Conservation (phyloP, 2,797 vertebrate genomes). For the Tachyglossus aculeatus region DNA sequence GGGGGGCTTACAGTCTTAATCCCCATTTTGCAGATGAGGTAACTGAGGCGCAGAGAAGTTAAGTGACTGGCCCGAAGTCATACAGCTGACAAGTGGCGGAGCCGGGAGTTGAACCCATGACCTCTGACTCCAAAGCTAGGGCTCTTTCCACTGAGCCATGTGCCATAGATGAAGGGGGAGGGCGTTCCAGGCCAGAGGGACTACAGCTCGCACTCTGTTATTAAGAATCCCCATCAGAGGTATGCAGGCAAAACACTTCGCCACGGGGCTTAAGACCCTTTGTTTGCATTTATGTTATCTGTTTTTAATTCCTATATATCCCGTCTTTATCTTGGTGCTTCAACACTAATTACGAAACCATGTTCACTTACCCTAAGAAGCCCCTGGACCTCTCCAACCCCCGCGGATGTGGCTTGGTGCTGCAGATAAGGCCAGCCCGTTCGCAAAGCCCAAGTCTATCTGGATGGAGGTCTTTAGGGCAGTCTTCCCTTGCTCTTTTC, state of each 20-base stretch:
- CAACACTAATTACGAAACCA: slow-evolving; percentile 68
- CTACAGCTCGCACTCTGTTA: slow-evolving; percentile 21
- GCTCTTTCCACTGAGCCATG: too few species aligned
- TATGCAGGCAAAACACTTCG: slow-evolving; percentile 60
- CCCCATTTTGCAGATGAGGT: too few species aligned
- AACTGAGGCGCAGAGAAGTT: too few species aligned
- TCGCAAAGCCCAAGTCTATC: slow-evolving; percentile 56
- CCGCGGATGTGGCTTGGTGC: slow-evolving; percentile 11
- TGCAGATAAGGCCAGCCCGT: slow-evolving; percentile 61
- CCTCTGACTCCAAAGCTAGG: too few species aligned
- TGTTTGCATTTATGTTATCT: slow-evolving; percentile 71
- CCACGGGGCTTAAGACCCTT: slow-evolving; percentile 61
- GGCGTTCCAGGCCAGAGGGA: background rate
- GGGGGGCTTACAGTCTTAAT: too few species aligned
- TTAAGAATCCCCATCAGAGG: slow-evolving; percentile 60
- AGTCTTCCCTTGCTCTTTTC: slow-evolving; percentile 36
- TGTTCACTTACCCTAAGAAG: slow-evolving; percentile 53
- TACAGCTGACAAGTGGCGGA: too few species aligned
- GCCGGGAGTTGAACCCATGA: too few species aligned
- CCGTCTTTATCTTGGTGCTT: slow-evolving; percentile 66
- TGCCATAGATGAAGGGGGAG: too few species aligned
- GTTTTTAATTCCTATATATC: slow-evolving; percentile 66
- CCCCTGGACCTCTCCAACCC: slow-evolving; percentile 51
- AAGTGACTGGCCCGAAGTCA: too few species aligned
- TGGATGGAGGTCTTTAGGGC: slow-evolving; percentile 58